Percentiles rank a stretch among this genome's conserved stretches.
phyloP scores from a whole-genome alignment of 2,113 vertebrate species.

The Rana temporaria region DNA sequence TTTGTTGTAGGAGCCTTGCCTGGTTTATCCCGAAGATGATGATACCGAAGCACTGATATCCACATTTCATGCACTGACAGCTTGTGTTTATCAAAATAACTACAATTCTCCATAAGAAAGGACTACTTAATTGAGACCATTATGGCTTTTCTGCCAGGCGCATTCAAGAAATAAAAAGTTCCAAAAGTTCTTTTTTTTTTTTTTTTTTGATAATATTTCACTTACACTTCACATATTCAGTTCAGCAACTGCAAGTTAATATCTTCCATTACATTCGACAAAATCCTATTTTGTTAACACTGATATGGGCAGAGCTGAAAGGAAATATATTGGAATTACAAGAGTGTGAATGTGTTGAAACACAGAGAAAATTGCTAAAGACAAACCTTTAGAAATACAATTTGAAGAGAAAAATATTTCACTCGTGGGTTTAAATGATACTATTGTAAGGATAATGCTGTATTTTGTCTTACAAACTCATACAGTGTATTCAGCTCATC shows the following conservation, averaged over 20 bases:
- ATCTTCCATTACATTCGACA: conserved; percentile 59
- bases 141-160: conserved; percentile 63
- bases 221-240: conserved; percentile 4
- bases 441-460: conserved; percentile 27
- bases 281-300: conserved; percentile 35
- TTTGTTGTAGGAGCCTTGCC: conserved; percentile 62
- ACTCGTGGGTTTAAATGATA: background rate
- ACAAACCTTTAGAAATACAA: conserved; percentile 35
- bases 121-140: conserved; percentile 62
- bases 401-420: conserved; percentile 25
- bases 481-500: background rate
- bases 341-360: conserved; percentile 30
- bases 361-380: conserved; percentile 28
- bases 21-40: conserved; percentile 57
- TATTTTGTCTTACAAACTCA: background rate
- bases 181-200: conserved; percentile 56
- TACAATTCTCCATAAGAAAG: conserved; percentile 64
- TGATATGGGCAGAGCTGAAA: conserved; percentile 23
- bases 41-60: conserved; percentile 56
- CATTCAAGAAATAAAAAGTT: conserved; percentile 63
- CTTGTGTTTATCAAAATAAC: conserved; percentile 70
- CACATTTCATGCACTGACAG: conserved; percentile 64
- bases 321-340: conserved; percentile 31
- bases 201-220: conserved; percentile 39
- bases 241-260: conserved; percentile 59